phyloP scores from a whole-genome alignment of 2,888 invertebrate species.

The Hipparchia sbordonii region DNA sequence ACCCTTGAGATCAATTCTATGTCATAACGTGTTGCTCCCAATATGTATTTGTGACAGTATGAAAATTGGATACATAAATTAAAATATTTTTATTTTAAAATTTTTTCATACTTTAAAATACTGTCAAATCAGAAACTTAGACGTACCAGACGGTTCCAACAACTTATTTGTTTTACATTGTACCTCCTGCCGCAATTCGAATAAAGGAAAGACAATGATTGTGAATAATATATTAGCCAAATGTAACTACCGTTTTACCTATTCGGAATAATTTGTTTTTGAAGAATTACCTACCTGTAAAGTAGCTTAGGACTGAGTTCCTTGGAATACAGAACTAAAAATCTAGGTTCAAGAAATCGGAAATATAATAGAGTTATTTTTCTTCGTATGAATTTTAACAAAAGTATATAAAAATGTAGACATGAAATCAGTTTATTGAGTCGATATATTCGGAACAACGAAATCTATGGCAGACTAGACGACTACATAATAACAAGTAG shows the following conservation, averaged over 20 bases:
- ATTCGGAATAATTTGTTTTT: no score
- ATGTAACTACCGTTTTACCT: no score
- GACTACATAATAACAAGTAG: background rate
- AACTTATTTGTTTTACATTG: background rate
- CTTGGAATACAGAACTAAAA: background rate
- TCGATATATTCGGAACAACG: background rate
- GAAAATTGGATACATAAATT: background rate
- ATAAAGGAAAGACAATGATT: slow-evolving; percentile 14
- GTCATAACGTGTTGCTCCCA: background rate
- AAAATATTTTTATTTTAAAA: background rate
- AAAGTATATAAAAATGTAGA: background rate
- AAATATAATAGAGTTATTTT: no score
- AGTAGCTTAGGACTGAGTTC: background rate
- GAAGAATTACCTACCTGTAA: background rate
- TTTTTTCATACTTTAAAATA: slow-evolving; percentile 1
- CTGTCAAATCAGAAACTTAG: background rate
- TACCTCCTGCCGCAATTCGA: slow-evolving; percentile 2
- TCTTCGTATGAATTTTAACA: no score
- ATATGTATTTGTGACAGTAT: background rate
- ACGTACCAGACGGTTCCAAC: background rate
- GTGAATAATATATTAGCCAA: background rate
- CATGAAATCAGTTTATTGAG: background rate
- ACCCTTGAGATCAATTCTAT: slow-evolving; percentile 12
- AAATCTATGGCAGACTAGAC: background rate
- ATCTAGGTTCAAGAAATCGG: background rate